These are phyloP conservation scores for Brachionus koreanus DNA, from an alignment of 1,140 invertebrate genomes.

Conservation along the genomic window DNA sequence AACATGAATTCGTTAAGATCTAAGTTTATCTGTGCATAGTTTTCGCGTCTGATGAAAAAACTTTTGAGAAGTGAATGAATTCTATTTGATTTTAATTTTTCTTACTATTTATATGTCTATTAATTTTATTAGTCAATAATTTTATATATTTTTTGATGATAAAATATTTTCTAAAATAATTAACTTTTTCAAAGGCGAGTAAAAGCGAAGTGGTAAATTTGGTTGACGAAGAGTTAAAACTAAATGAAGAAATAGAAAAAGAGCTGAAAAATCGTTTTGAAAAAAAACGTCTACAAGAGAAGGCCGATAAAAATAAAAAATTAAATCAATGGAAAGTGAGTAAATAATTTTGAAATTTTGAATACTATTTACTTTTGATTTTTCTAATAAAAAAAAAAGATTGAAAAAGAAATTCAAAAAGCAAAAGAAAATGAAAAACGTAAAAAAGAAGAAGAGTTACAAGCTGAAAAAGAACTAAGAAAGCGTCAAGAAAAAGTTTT, in stretches of 20 bases:
- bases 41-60: too few species aligned
- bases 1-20: too few species aligned
- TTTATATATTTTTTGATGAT: too few species aligned
- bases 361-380: neutral
- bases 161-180: neutral
- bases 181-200: neutral
- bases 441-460: constrained; percentile 49
- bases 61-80: too few species aligned
- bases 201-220: constrained; percentile 17
- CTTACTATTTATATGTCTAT: too few species aligned
- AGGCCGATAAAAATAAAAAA: constrained; percentile 49
- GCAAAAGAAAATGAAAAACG: constrained; percentile 51
- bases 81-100: too few species aligned
- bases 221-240: constrained; percentile 36
- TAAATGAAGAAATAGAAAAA: constrained; percentile 47
- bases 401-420: constrained; percentile 55
- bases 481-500: constrained; percentile 51
- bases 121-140: too few species aligned
- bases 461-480: constrained; percentile 50
- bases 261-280: constrained; percentile 46
- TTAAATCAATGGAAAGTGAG: constrained; percentile 55
- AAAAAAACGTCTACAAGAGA: constrained; percentile 49
- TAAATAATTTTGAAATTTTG: constrained; percentile 44
- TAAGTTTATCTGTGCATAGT: too few species aligned
- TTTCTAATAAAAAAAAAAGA: constrained; percentile 48